phyloP scores from a whole-genome alignment of 2,797 vertebrate species.

The Muscicapa striata region DNA sequence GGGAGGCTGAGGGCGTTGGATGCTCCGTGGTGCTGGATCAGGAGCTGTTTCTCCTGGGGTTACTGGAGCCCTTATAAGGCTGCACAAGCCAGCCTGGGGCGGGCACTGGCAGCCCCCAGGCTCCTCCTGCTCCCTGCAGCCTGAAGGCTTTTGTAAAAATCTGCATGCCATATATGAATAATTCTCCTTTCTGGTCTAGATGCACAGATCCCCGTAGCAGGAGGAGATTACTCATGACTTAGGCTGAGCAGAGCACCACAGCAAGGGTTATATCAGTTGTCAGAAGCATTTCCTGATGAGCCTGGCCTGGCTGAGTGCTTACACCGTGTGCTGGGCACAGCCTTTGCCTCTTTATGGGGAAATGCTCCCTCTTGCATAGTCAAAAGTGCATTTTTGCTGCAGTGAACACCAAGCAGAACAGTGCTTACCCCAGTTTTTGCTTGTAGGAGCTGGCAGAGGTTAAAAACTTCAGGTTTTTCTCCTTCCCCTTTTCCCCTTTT shows the following conservation, averaged over 20 bases:
- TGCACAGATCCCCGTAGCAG: neutral
- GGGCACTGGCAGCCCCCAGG: neutral
- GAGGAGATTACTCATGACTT: constrained; percentile 2
- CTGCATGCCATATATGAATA: constrained; percentile 47
- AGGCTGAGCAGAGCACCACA: neutral
- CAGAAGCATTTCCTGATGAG: constrained; percentile 22
- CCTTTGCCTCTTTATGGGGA: neutral
- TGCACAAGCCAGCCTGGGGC: neutral
- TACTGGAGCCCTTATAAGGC: constrained; percentile 49
- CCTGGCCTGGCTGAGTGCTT: neutral
- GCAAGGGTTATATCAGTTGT: neutral
- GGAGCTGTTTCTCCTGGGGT: neutral
- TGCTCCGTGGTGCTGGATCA: neutral
- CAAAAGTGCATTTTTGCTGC: neutral
- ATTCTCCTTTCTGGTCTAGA: constrained; percentile 40
- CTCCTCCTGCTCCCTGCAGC: neutral
- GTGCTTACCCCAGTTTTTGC: fast-evolving
- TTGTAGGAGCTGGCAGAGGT: neutral
- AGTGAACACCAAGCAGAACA: neutral
- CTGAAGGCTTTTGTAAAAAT: constrained; percentile 17
- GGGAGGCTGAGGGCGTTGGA: neutral
- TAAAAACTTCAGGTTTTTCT: neutral
- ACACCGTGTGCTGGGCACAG: neutral
- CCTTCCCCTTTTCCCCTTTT: neutral
- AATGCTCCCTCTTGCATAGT: neutral